phyloP scores from a whole-genome alignment of 2,113 vertebrate species.

The Neodontobutis hainanensis region DNA sequence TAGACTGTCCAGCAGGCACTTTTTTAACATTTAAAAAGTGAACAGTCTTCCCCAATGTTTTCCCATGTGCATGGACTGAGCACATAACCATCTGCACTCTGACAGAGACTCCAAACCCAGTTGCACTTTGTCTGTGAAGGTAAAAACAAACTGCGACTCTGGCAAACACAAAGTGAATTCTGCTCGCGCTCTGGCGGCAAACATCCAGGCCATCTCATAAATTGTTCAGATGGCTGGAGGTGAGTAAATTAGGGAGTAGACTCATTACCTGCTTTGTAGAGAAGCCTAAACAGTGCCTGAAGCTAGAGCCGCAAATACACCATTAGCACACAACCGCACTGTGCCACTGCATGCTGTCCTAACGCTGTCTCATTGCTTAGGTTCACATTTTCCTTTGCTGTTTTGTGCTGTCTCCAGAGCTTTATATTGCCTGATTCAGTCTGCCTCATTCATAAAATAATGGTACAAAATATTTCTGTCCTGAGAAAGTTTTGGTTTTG shows the following conservation, averaged over 20 bases:
- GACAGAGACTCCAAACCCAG: conserved; percentile 4
- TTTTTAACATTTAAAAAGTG: conserved; percentile 46
- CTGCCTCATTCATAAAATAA: conserved; percentile 30
- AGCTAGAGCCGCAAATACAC: conserved; percentile 56
- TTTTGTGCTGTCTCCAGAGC: neutral
- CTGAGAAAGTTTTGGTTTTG: neutral
- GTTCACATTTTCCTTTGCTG: neutral
- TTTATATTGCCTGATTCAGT: neutral
- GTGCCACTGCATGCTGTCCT: conserved; percentile 13
- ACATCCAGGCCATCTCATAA: conserved; percentile 46
- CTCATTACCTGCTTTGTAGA: conserved; percentile 69
- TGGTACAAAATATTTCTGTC: neutral
- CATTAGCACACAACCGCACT: conserved; percentile 42
- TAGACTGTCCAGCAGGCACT: conserved; percentile 2
- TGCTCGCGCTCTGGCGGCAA: conserved; percentile 26
- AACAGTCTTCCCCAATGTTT: conserved; percentile 8
- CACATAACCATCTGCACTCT: conserved; percentile 10
- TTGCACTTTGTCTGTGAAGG: conserved; percentile 19
- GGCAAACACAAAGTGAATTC: conserved; percentile 28
- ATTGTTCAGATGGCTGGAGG: conserved; percentile 60
- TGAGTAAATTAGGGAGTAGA: conserved; percentile 66
- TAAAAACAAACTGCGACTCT: conserved; percentile 20
- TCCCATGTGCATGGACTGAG: conserved; percentile 7
- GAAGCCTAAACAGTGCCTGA: conserved; percentile 51
- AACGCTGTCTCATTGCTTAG: conserved; percentile 4